Conservation (phyloP, 1,140 invertebrate genomes). For the Zeugodacus cucurbitae region DNA sequence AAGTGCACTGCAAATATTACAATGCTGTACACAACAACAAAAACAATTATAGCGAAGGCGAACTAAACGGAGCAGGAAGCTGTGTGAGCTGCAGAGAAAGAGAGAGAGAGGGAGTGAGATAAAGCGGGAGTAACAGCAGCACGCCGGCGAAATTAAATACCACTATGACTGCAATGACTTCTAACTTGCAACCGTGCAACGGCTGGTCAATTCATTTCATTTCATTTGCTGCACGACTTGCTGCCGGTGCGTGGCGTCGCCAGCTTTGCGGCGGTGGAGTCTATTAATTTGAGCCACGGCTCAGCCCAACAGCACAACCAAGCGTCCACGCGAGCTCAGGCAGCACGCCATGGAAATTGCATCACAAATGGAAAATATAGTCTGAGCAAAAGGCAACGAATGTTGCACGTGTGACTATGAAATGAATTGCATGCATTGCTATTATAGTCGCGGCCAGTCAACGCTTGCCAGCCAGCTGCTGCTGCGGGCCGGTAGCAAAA, state of each 20-base stretch:
- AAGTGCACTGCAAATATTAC: not conserved
- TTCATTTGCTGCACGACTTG: not conserved
- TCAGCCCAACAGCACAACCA: not conserved
- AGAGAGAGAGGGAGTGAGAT: not conserved
- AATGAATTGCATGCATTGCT: not conserved
- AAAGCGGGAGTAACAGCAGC: not conserved
- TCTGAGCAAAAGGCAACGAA: not conserved
- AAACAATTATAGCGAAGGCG: not conserved
- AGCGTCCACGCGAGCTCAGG: not conserved
- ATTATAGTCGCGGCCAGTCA: not conserved
- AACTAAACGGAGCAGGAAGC: not conserved
- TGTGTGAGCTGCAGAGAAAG: not conserved
- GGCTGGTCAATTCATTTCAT: slow-evolving; percentile 24
- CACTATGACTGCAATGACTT: not conserved
- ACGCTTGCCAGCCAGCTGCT: not conserved
- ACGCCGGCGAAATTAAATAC: slow-evolving; percentile 6
- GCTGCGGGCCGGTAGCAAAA: not conserved
- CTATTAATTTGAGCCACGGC: slow-evolving; percentile 10
- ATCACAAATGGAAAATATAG: not conserved
- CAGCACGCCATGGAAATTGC: not conserved
- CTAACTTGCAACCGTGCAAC: not conserved
- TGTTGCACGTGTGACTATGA: slow-evolving; percentile 31
- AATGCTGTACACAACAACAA: not conserved
- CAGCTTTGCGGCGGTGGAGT: slow-evolving; percentile 1
- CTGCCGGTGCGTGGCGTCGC: not conserved